phyloP scores from a whole-genome alignment of 2,888 invertebrate genomes.

The Sesia bembeciformis region DNA sequence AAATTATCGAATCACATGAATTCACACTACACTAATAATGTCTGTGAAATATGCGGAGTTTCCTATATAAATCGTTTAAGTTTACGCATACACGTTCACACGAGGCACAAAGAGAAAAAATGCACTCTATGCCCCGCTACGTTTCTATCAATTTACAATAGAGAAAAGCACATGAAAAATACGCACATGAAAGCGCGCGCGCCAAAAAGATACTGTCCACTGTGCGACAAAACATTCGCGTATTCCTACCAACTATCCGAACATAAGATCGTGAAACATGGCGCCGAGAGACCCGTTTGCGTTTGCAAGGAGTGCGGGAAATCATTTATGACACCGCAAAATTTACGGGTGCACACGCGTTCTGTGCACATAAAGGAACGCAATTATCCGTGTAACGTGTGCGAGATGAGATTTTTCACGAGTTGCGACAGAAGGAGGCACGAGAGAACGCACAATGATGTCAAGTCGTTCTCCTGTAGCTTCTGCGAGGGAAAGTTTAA shows the following conservation, averaged over 20 bases:
- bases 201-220: slow-evolving; percentile 14
- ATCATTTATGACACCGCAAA: slow-evolving; percentile 18
- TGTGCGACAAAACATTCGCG: slow-evolving; percentile 23
- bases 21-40: slow-evolving; percentile 27
- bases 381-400: slow-evolving; percentile 23
- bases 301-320: slow-evolving; percentile 31
- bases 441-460: slow-evolving; percentile 27
- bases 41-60: slow-evolving; percentile 34
- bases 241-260: slow-evolving; percentile 22
- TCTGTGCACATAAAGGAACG: slow-evolving; percentile 30
- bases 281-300: slow-evolving; percentile 13
- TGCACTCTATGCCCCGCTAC: slow-evolving; percentile 26
- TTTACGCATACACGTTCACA: slow-evolving; percentile 25
- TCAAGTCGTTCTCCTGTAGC: slow-evolving; percentile 25
- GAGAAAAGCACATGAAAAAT: slow-evolving; percentile 17
- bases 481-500: slow-evolving; percentile 31
- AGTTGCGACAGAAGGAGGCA: slow-evolving; percentile 29
- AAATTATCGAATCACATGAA: slow-evolving; percentile 36
- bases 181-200: slow-evolving; percentile 6
- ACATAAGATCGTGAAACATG: slow-evolving; percentile 29
- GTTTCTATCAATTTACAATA: slow-evolving; percentile 14
- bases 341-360: slow-evolving; percentile 27
- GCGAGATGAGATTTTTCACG: slow-evolving; percentile 34
- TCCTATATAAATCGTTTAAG: slow-evolving; percentile 31
- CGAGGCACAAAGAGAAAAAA: slow-evolving; percentile 26